Conservation (phyloP, 1,140 invertebrate species). For the Trichogramma pretiosum region DNA sequence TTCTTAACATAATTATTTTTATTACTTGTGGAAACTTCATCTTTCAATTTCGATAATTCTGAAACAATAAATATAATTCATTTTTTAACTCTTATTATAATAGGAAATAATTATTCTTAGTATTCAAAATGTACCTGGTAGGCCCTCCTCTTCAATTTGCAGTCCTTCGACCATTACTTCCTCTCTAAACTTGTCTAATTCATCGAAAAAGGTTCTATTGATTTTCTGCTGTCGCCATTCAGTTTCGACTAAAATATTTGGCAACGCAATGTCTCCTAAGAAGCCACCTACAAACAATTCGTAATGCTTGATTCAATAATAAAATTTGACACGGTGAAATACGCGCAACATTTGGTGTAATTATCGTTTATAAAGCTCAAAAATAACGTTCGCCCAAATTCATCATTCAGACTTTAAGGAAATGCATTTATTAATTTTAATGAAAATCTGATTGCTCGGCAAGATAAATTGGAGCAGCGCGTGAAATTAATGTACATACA, state of each 20-base stretch:
- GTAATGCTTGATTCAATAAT: background rate
- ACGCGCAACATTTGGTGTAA: background rate
- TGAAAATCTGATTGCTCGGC: background rate
- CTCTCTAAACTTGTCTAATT: conserved; percentile 67
- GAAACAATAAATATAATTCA: no score
- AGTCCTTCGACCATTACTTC: conserved; percentile 68
- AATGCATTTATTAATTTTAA: background rate
- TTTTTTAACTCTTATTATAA: no score
- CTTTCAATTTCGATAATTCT: no score
- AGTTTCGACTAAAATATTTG: conserved; percentile 52
- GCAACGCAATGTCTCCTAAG: conserved; percentile 71
- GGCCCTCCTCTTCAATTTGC: conserved; percentile 72
- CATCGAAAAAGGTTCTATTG: conserved; percentile 59
- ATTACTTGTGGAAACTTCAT: no score
- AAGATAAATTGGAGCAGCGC: background rate
- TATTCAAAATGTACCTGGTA: conserved; percentile 52
- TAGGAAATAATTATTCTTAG: no score
- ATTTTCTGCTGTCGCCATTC: conserved; percentile 48
- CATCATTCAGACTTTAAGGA: background rate
- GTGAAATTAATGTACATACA: background rate
- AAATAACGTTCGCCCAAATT: background rate
- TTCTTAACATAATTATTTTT: no score
- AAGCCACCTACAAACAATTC: conserved; percentile 56
- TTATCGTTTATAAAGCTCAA: background rate
- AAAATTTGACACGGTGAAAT: background rate